These are phyloP conservation scores for Uloborus plumipes DNA, from an alignment of 2,888 invertebrate species.

Conservation along the genomic window DNA sequence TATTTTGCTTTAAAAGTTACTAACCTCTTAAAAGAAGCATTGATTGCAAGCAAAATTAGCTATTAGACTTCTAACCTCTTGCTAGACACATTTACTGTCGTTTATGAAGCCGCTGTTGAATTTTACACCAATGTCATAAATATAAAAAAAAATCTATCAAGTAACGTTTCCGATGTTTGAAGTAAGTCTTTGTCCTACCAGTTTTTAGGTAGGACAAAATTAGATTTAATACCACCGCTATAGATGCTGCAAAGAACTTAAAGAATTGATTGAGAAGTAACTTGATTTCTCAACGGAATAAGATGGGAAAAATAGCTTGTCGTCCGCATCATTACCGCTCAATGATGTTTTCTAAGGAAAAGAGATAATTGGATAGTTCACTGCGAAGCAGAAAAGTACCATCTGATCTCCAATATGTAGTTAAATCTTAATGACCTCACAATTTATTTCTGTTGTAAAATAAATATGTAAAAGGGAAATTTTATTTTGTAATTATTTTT, in stretches of 20 bases:
- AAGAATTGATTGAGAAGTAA: slow-evolving; percentile 36
- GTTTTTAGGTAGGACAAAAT: slow-evolving; percentile 40
- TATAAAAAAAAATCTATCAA: background rate
- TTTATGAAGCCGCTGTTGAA: slow-evolving; percentile 57
- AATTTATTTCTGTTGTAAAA: too few relatives aligned
- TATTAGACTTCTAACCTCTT: too few relatives aligned
- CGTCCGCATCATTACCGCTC: slow-evolving; percentile 39
- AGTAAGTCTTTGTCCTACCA: background rate
- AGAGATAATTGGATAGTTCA: slow-evolving; percentile 35
- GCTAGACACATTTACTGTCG: slow-evolving; percentile 37
- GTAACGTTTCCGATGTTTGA: too few relatives aligned
- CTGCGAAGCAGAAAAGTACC: background rate
- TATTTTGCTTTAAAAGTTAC: too few relatives aligned
- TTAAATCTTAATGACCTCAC: too few relatives aligned
- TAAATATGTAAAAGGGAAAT: too few relatives aligned
- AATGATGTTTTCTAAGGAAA: slow-evolving; percentile 41
- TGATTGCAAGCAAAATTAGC: too few relatives aligned
- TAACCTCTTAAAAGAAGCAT: too few relatives aligned
- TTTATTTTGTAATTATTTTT: too few relatives aligned
- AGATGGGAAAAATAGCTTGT: slow-evolving; percentile 15
- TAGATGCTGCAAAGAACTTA: slow-evolving; percentile 26
- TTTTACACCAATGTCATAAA: slow-evolving; percentile 29
- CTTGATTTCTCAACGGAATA: slow-evolving; percentile 38
- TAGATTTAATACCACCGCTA: slow-evolving; percentile 49
- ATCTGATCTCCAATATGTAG: too few relatives aligned